A percentile compares a stretch with the other conserved stretches of the same genome.
Evolutionary conservation across 2,888 invertebrate species (phyloP).

Genomic region (Aradus depressus): DNA sequence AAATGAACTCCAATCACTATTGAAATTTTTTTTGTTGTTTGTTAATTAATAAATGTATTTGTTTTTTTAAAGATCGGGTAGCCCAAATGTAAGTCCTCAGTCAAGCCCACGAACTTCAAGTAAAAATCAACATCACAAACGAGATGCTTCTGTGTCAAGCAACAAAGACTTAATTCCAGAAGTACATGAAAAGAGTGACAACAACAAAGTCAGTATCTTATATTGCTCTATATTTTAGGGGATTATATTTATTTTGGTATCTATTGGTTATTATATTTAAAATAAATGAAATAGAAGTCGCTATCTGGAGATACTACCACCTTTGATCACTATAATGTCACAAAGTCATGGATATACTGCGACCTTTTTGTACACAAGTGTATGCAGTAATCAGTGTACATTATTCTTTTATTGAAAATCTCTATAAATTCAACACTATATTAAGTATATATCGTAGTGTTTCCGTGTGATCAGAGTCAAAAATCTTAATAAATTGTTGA

Average conservation of each 20-base stretch:
- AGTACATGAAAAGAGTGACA: slow-evolving; percentile 10
- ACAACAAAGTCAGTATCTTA: slow-evolving; percentile 2
- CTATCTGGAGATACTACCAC: too few species aligned
- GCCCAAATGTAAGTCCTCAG: slow-evolving; percentile 24
- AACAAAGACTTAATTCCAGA: slow-evolving; percentile 18
- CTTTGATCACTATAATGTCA: too few species aligned
- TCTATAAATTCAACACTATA: too few species aligned
- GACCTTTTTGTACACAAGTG: too few species aligned
- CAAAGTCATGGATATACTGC: too few species aligned
- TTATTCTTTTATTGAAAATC: too few species aligned
- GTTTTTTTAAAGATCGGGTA: slow-evolving; percentile 16
- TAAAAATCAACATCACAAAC: slow-evolving; percentile 21
- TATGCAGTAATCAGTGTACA: too few species aligned
- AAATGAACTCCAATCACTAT: too few species aligned
- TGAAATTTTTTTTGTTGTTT: too few species aligned
- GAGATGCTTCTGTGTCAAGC: slow-evolving; percentile 22
- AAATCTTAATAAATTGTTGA: too few species aligned
- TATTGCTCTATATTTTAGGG: not conserved
- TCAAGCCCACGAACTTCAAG: slow-evolving; percentile 21
- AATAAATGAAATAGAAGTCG: not conserved
- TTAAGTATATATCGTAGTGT: too few species aligned
- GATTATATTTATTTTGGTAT: not conserved
- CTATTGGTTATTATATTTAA: not conserved
- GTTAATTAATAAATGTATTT: not conserved
- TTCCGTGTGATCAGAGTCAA: too few species aligned